These are phyloP conservation scores for Agonum fuliginosum DNA, from an alignment of 2,888 invertebrate genomes.

Conservation along the genomic window DNA sequence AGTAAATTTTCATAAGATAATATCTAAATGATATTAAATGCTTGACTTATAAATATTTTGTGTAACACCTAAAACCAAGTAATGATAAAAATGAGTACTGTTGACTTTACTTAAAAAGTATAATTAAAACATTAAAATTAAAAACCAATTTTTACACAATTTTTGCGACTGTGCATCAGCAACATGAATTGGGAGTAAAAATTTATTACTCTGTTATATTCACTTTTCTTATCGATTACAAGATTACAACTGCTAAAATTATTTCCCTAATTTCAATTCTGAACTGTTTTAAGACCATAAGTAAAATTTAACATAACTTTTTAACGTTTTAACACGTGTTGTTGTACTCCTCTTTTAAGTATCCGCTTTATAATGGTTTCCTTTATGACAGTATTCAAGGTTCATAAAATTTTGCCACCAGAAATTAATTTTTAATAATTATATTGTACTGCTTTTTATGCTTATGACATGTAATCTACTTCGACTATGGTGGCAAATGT, in stretches of 20 bases:
- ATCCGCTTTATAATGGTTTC: constrained; percentile 20
- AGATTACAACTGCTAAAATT: background rate
- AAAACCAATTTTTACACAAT: background rate
- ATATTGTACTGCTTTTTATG: background rate
- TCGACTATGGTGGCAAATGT: background rate
- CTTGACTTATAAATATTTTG: too few relatives aligned
- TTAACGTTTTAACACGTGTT: constrained; percentile 33
- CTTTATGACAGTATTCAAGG: constrained; percentile 15
- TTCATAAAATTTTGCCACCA: constrained; percentile 27
- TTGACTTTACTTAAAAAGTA: background rate
- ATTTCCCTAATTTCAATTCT: background rate
- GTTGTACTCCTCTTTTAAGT: constrained; percentile 3
- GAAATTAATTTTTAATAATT: constrained; percentile 30
- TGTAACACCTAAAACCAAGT: too few relatives aligned
- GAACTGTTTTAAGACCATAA: background rate
- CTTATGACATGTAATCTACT: constrained; percentile 3
- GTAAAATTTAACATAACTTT: background rate
- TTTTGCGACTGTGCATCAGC: background rate
- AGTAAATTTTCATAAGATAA: too few relatives aligned
- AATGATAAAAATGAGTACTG: too few relatives aligned
- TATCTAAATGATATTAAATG: too few relatives aligned
- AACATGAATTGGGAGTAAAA: background rate
- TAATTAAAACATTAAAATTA: too few relatives aligned
- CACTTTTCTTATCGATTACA: background rate
- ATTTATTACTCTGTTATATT: background rate